Base-by-base conservation (phyloP, 2,888 invertebrate genomes). In the Ditula angustiorana region DNA sequence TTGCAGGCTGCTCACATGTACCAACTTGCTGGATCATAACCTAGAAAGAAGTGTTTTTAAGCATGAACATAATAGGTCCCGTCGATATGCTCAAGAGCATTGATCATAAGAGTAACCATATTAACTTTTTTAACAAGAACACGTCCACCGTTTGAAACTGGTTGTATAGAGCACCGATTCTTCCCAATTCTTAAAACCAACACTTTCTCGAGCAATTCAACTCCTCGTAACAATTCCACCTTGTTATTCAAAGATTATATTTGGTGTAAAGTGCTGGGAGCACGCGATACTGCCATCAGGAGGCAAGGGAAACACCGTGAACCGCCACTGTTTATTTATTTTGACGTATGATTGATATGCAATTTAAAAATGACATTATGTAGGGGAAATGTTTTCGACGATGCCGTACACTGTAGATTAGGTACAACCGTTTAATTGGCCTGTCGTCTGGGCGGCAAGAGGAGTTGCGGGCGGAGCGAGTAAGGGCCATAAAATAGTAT, bases 331-430 rank as follows among this genome's bases (percentile, higher is more conserved):
- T 64, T 58, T 64, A 64, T 64, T 64, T 59, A 35, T 59, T 59
- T 46, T 63, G 63, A 59, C 59, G 16, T 37, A 28, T 64, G 64
- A 64, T 64, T 59, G 64, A 64, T 64, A 64, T 53, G 28, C 58
- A 64, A 64, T 64, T 64, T 47, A 53, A 53, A 64, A 53, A 30
- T 44, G 50, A 52, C 21, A 33, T 52, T 52, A 33, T 19, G 21
- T 7, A 19, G 33, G 50, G 11, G 19, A 19, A 50, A 33, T n/a
- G 50, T 52, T 52, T 52, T 19, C 30, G 8, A 26, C 16, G 11
- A 19, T 30, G 30, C 30, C 30, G 2, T 8, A n/a, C 5, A 19
- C 1, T 5, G 21, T n/a, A n/a, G n/a, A n/a, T n/a, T n/a, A n/a
- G n/a, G n/a, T n/a, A n/a, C n/a, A n/a, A n/a, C n/a, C n/a, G n/a